Evolutionary conservation across 2,113 vertebrate species (phyloP).

Genomic region (Podarcis muralis): DNA sequence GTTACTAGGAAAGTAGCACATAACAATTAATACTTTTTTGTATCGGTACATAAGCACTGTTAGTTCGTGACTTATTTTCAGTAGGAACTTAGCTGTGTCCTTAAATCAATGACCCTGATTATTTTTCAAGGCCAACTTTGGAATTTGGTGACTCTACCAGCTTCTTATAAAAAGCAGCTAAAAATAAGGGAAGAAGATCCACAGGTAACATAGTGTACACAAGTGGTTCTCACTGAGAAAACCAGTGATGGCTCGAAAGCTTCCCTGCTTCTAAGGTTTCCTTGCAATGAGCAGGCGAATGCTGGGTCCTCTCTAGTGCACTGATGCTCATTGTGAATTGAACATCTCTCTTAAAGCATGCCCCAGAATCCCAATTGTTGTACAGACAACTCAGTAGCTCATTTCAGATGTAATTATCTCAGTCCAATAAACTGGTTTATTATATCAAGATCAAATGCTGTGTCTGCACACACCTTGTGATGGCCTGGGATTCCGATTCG

Average conservation of each 20-base stretch:
- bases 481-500: no score
- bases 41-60: neutral
- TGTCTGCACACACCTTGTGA: neutral
- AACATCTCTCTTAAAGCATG: neutral
- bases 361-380: neutral
- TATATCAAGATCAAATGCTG: neutral
- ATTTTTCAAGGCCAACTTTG: neutral
- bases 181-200: neutral
- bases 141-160: neutral
- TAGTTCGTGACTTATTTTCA: neutral
- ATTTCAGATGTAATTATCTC: neutral
- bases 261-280: neutral
- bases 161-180: neutral
- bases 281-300: neutral
- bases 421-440: neutral
- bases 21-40: neutral
- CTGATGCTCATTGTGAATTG: neutral
- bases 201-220: neutral
- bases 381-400: neutral
- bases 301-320: neutral
- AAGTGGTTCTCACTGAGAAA: neutral
- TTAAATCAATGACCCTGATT: neutral
- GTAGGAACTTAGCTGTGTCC: neutral
- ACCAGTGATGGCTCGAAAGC: neutral
- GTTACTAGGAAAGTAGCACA: neutral